Conservation (phyloP, 2,113 vertebrate species). For the Zosterops borbonicus region DNA sequence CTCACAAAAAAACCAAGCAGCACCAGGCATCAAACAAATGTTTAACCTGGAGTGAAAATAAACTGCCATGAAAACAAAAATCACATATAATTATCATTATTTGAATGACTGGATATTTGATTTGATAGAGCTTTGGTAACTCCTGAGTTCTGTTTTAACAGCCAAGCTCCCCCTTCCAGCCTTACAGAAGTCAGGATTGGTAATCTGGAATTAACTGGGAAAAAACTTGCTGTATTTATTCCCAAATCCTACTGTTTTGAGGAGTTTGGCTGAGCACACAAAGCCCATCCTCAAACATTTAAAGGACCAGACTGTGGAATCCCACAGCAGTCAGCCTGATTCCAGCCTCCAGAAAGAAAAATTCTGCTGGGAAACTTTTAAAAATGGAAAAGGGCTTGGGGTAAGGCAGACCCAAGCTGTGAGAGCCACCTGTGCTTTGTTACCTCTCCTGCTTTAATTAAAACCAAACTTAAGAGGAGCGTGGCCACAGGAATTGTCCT, state of each 20-base stretch:
- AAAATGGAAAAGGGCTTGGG: not conserved
- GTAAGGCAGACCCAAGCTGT: not conserved
- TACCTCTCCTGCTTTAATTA: not conserved
- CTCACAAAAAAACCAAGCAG: not conserved
- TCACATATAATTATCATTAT: not conserved
- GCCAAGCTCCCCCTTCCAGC: not conserved
- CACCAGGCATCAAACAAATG: not conserved
- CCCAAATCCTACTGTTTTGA: not conserved
- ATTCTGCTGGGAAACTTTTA: not conserved
- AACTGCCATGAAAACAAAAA: not conserved
- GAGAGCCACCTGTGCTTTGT: no score
- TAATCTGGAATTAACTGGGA: not conserved
- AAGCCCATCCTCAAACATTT: not conserved
- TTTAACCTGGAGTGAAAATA: not conserved
- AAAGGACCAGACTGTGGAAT: not conserved
- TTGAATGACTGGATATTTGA: not conserved
- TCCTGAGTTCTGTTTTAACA: not conserved
- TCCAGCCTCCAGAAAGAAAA: not conserved
- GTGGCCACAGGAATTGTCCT: not conserved
- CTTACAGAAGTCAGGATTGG: not conserved
- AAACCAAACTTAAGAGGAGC: not conserved
- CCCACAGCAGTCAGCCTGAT: not conserved
- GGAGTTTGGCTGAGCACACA: not conserved
- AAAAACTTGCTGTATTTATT: not conserved
- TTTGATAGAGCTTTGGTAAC: not conserved